A percentile compares a stretch with the other conserved stretches of the same genome.
phyloP scores from a whole-genome alignment of 2,888 invertebrate genomes.

The Diarsia dahlii region DNA sequence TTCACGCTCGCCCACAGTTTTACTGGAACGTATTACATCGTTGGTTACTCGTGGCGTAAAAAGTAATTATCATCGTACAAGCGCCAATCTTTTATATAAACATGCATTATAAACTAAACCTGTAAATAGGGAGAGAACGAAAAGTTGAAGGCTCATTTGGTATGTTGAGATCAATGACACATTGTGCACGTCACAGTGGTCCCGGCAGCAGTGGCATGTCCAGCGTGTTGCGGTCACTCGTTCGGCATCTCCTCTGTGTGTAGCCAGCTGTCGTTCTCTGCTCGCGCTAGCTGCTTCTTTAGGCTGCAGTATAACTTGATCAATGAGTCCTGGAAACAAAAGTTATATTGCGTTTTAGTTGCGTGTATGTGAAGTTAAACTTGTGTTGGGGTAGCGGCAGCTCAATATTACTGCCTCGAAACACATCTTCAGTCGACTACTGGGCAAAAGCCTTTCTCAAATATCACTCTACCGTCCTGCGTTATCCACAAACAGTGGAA shows the following conservation, averaged over 20 bases:
- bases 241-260: conserved; percentile 86
- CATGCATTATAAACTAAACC: conserved; percentile 62
- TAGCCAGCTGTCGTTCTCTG: conserved; percentile 90
- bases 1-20: background rate
- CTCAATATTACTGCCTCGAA: background rate
- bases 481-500: background rate
- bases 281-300: conserved; percentile 92
- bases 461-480: background rate
- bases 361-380: background rate
- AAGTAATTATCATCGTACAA: conserved; percentile 30
- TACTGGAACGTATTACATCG: background rate
- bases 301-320: conserved; percentile 92
- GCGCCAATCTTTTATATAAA: conserved; percentile 46
- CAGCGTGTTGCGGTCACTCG: conserved; percentile 79
- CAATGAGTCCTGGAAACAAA: conserved; percentile 91
- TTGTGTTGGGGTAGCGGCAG: background rate
- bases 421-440: background rate
- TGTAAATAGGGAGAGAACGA: conserved; percentile 62
- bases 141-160: conserved; percentile 76
- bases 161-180: conserved; percentile 78
- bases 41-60: background rate
- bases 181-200: conserved; percentile 45
- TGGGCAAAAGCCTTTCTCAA: too few species aligned
- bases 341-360: conserved; percentile 4
- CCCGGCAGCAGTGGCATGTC: conserved; percentile 43